Percentiles rank a stretch among this genome's conserved stretches.
phyloP scores from a whole-genome alignment of 1,140 invertebrate genomes.

The Cotesia chilonis region DNA sequence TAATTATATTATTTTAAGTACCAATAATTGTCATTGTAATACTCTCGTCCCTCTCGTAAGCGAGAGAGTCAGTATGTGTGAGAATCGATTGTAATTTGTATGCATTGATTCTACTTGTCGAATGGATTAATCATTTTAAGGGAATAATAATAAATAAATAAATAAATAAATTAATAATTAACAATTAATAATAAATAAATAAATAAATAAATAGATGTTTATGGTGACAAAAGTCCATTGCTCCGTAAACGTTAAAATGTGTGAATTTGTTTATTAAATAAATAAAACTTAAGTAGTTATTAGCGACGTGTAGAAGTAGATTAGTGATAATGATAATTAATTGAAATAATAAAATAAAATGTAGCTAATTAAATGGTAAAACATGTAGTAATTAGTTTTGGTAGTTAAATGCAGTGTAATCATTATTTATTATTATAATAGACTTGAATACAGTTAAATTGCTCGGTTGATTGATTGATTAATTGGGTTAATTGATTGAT shows the following conservation, averaged over 20 bases:
- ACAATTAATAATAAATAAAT: constrained; percentile 14
- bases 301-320: constrained; percentile 34
- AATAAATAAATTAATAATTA: neutral
- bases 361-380: constrained; percentile 34
- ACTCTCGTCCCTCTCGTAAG: neutral
- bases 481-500: neutral
- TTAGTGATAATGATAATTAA: constrained; percentile 36
- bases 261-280: neutral
- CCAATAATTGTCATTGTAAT: constrained; percentile 11
- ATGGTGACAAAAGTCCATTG: constrained; percentile 14
- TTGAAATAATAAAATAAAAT: constrained; percentile 18
- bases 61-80: constrained; percentile 6
- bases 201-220: neutral
- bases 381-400: constrained; percentile 41
- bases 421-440: constrained; percentile 49
- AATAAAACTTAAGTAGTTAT: constrained; percentile 22
- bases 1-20: neutral
- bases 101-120: constrained; percentile 1
- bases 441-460: constrained; percentile 18
- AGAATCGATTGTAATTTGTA: constrained; percentile 7
- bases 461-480: too few relatives aligned
- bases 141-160: neutral
- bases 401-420: constrained; percentile 39
- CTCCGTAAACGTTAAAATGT: constrained; percentile 13
- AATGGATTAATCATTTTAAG: neutral